Conservation (phyloP, 2,797 vertebrate species). For the Syngnathus rostellatus region DNA sequence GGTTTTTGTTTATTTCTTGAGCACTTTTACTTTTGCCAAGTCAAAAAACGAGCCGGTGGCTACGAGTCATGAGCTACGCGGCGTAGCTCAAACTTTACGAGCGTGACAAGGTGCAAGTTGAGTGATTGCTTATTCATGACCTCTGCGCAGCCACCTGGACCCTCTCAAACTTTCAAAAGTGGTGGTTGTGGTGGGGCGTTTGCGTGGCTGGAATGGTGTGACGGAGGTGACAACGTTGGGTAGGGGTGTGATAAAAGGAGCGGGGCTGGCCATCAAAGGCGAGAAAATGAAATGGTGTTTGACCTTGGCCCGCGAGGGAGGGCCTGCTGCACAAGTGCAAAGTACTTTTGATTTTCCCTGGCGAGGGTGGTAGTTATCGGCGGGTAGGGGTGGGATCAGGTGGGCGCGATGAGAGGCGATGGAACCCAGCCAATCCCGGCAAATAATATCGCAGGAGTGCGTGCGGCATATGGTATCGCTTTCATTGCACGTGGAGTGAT, state of each 20-base stretch:
- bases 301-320: background rate
- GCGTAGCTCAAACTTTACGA: background rate
- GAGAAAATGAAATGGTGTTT: constrained; percentile 1
- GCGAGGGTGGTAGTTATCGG: background rate
- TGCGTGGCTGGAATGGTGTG: background rate
- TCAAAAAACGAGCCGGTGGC: background rate
- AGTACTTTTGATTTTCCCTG: background rate
- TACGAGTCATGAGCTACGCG: background rate
- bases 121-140: constrained; percentile 1
- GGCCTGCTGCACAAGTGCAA: background rate
- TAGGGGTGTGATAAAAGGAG: background rate
- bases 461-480: constrained; percentile 3
- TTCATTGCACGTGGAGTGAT: constrained; percentile 17
- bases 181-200: background rate
- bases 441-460: background rate
- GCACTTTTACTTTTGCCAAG: background rate
- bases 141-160: constrained; percentile 3
- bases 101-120: background rate
- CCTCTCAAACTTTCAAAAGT: background rate
- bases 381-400: background rate
- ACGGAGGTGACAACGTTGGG: background rate
- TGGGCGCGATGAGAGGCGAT: background rate
- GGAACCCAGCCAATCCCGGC: background rate
- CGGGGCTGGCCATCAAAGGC: background rate
- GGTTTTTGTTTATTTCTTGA: background rate